Evolutionary conservation across 2,888 invertebrate species (phyloP), one percentile per base, ranked within the genome.

Genomic region (Ethmia dodecea): DNA sequence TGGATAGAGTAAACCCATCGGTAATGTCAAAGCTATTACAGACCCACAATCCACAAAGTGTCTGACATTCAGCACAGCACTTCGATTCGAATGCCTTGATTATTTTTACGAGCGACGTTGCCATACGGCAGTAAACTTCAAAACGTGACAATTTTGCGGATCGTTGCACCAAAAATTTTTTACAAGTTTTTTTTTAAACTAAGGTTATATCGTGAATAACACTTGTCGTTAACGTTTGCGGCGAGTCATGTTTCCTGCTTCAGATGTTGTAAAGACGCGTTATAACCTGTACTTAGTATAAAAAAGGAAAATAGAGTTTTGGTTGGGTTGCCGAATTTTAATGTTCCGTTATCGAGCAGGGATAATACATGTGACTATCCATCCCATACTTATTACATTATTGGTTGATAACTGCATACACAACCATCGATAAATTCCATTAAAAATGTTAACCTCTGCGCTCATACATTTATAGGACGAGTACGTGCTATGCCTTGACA

Each of bases 191-290:
- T 45, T 46, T 58, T 54, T 46, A 63, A 46, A 32, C 47, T 53
- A 63, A 60, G 56, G 55, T 55, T 49, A 41, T 62, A 55, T 69
- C 55, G 53, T 54, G 52, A 55, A 51, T 43, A 43, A 48, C 42
- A 43, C 42, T 24, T 44, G 40, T 43, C 41, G 36, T 50, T 43
- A 48, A 41, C 49, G 25, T 29, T 42, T 40, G 36, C 40, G 42
- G 46, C 44, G 47, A 48, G 42, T 52, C 48, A 39, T 43, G 49
- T 68, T 71, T 69, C 63, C 64, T 68, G 61, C 52, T 59, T 46
- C 41, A 22, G 8, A n/a, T n/a, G n/a, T n/a, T n/a, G n/a, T n/a
- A n/a, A n/a, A n/a, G n/a, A n/a, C n/a, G n/a, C n/a, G n/a, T n/a
- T n/a, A n/a, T n/a, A n/a, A n/a, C n/a, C n/a, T n/a, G n/a, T n/a